Base-by-base conservation (phyloP, 2,888 invertebrate species). In the Agonopterix alstromeriana region DNA sequence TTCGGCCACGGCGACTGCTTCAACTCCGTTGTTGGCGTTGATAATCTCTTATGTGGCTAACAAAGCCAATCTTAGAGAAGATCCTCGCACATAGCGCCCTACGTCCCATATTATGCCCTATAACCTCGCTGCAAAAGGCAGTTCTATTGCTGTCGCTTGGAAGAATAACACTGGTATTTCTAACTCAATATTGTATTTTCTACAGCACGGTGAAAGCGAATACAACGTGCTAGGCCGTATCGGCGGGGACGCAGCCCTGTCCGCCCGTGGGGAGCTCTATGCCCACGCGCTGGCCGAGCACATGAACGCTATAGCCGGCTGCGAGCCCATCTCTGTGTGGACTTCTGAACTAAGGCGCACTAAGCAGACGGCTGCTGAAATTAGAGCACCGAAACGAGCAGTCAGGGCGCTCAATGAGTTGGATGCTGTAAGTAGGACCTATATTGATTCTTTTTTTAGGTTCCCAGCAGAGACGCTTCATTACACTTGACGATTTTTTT, bases 131-230 rank as follows among this genome's bases (percentile, higher is more conserved):
- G 27, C 5, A 27, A 27, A 27, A 27, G 3, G 5, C 27, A 27
- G 27, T 5, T 27, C 27, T 27, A 27, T 27, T 27, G 5, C 27
- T 27, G 3, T 27, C 27, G 27, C 5, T 27, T 27, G 5, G 7
- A 27, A 27, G 5, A 7, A 27, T 27, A 27, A 27, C 5, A 27
- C 7, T 27, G 27, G 27, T 27, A 27, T 27, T 27, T 27, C 27
- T 27, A 27, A 7, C 27, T 5, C 7, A 7, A 27, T 27, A 27
- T 27, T 27, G 27, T 27, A 7, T 38, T 5, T 38, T n/a, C 38
- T 40, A 45, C 76, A 96, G 95, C 98, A 98, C 76, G 98, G 98
- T 2, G 98, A 98, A 78, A 97, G 96, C 71, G 95, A 96, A 67
- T 96, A 94, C 90, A 98, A 98, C 79, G 92, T 96, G 2, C 84